phyloP scores from a whole-genome alignment of 2,888 invertebrate species.

The Folsomia candida region DNA sequence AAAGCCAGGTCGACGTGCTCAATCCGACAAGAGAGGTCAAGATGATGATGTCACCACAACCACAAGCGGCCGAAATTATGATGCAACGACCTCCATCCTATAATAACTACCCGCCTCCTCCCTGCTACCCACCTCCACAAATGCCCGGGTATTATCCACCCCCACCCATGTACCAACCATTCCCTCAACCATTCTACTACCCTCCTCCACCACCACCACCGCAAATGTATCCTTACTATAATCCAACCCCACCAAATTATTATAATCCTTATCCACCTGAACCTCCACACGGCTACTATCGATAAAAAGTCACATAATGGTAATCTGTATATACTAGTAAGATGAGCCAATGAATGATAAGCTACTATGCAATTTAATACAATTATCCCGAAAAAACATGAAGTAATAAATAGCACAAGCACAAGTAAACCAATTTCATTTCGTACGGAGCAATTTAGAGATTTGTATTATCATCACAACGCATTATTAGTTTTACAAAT shows the following conservation, averaged over 20 bases:
- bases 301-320: not conserved
- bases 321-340: no score
- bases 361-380: no score
- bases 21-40: constrained; percentile 22
- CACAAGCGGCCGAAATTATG: not conserved
- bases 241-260: not conserved
- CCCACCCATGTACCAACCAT: not conserved
- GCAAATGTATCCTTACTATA: not conserved
- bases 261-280: constrained; percentile 19
- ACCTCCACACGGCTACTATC: not conserved
- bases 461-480: no score
- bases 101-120: no score
- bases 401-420: no score
- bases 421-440: no score
- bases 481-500: no score
- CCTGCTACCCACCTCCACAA: not conserved
- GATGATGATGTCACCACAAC: not conserved
- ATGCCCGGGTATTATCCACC: not conserved
- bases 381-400: no score
- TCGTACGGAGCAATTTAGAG: no score
- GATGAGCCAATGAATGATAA: no score
- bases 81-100: not conserved
- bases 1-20: constrained; percentile 24
- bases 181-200: no score
- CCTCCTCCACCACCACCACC: constrained; percentile 6